These are phyloP conservation scores for Fragum whitleyi DNA, from an alignment of 2,888 invertebrate genomes.

Conservation along the genomic window DNA sequence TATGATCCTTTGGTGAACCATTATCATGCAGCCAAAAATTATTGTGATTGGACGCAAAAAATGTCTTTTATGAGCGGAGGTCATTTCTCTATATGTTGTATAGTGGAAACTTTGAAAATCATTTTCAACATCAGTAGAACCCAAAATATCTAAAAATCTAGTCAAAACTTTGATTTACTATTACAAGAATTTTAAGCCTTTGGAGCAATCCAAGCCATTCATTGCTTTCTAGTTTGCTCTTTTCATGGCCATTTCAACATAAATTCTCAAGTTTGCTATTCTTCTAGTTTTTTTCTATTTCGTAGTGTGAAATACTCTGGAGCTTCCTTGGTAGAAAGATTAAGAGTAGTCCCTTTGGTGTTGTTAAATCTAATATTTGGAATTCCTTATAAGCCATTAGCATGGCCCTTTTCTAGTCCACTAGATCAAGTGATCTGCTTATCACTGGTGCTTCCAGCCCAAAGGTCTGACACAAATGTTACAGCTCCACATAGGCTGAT, in stretches of 20 bases:
- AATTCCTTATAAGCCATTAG: conserved; percentile 65
- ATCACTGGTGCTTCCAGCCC: conserved; percentile 57
- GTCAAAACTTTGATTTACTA: too few species aligned
- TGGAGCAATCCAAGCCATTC: too few species aligned
- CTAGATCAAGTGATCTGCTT: conserved; percentile 44
- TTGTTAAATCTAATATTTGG: conserved; percentile 48
- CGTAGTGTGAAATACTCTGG: conserved; percentile 29
- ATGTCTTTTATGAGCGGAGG: too few species aligned
- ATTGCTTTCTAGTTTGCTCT: too few species aligned
- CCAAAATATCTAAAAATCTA: too few species aligned
- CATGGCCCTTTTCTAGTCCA: conserved; percentile 59
- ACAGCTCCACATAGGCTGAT: conserved; percentile 54
- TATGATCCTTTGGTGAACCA: too few species aligned
- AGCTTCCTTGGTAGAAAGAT: conserved; percentile 49
- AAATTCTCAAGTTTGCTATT: conserved; percentile 37
- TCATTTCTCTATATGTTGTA: too few species aligned
- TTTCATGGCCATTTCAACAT: conserved; percentile 42
- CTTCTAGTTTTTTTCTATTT: conserved; percentile 39
- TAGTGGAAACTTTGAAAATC: too few species aligned
- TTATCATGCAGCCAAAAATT: too few species aligned
- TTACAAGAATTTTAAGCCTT: too few species aligned
- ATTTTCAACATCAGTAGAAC: too few species aligned
- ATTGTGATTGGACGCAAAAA: too few species aligned
- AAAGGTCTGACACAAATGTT: conserved; percentile 62
- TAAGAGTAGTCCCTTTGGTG: conserved; percentile 32